Evolutionary conservation across 2,113 vertebrate species (phyloP).

Genomic region (Dromaius novaehollandiae): DNA sequence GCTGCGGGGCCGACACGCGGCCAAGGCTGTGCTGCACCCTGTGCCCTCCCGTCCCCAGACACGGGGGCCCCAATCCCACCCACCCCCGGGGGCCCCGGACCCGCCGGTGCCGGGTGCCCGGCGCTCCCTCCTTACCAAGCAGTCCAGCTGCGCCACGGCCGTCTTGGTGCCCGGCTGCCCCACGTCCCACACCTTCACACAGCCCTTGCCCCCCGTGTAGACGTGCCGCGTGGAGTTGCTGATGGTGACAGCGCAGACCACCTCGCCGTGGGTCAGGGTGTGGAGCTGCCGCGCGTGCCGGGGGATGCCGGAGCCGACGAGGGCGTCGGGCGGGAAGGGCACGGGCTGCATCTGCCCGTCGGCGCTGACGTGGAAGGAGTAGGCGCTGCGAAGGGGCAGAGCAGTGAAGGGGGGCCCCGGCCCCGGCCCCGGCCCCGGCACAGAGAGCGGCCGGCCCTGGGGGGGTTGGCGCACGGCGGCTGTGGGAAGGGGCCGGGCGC

Average conservation of each 20-base stretch:
- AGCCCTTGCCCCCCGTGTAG: constrained; percentile 91
- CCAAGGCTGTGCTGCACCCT: too few species aligned
- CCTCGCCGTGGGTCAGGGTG: constrained; percentile 88
- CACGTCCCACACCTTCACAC: constrained; percentile 94
- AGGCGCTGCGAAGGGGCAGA: constrained; percentile 70
- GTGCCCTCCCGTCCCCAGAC: too few species aligned
- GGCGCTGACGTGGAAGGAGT: constrained; percentile 87
- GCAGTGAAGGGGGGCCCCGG: rapidly evolving
- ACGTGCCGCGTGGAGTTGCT: constrained; percentile 88
- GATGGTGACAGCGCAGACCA: constrained; percentile 93
- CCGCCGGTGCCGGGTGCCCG: too few species aligned
- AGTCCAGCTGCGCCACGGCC: constrained; percentile 88
- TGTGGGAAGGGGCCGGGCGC: too few species aligned
- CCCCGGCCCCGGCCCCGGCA: too few species aligned
- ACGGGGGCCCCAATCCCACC: too few species aligned
- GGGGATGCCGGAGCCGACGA: constrained; percentile 84
- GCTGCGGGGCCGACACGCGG: too few species aligned
- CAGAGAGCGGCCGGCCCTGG: rapidly evolving
- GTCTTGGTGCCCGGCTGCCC: constrained; percentile 89
- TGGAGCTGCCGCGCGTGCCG: constrained; percentile 87
- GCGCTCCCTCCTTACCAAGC: constrained; percentile 73
- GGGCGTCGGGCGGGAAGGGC: constrained; percentile 87
- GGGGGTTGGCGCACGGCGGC: too few species aligned
- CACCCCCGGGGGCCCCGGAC: too few species aligned
- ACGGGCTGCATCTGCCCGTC: constrained; percentile 94